Base-by-base conservation (phyloP, 2,797 vertebrate genomes). In the Poeciliopsis turneri region DNA sequence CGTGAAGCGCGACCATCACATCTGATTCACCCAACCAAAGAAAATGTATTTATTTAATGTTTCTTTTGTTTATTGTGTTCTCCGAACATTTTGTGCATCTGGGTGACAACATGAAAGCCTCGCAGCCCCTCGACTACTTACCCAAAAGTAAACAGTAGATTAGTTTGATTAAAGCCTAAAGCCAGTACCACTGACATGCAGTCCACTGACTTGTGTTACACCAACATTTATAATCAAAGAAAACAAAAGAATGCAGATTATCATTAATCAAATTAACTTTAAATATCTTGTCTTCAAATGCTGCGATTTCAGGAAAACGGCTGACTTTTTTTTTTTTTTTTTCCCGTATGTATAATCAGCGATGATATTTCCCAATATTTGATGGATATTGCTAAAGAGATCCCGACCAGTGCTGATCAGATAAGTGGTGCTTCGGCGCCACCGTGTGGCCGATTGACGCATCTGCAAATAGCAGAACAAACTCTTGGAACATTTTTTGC, bases 341-440 rank as follows among this genome's bases (percentile, higher is more conserved):
- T 4, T 11, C 8, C 6, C 20, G 49, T 51, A 3, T 51, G 49
- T 23, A 23, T 51, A 20, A 49, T 20, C 47, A 51, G 18, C 20
- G 6, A 5, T 15, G 10, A 25, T 43, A 25, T 11, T 69, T 25
- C 66, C 12, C 23, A 74, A 66, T 15, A 5, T 20, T 25, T 45
- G 39, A 20, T 45, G 12, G 7, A 39, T 66, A 39, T 53, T 13
- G 71, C 59, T 0, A 25, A 51, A 51, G 49, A 53, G 49, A 53
- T 9, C 64, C 30, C 76, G 64, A 72, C 59, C 77, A 69, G 53
- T 71, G 1, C 30, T 57, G 30, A 16, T 28, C 64, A 64, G 69
- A 86, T 77, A 79, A 74, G 23, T 84, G 83, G 84, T 84, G 76
- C 81, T 76, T 39, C 82, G 88, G 91, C 92, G 92, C 94, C 93